Evolutionary conservation across 2,888 invertebrate genomes (phyloP).

Genomic region (Candidula unifasciata): DNA sequence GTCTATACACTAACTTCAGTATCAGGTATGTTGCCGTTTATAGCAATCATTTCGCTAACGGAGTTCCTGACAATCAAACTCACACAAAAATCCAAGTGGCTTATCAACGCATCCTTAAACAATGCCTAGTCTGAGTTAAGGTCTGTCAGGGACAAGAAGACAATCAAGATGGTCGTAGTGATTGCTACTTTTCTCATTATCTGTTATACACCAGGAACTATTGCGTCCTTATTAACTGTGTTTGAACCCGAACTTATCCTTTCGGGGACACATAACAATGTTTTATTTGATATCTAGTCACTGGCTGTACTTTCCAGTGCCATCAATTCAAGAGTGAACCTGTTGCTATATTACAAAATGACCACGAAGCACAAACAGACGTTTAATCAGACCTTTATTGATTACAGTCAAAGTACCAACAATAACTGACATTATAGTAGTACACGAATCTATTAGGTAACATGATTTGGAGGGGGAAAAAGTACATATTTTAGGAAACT

Average conservation of each 20-base stretch:
- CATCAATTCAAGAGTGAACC: too few relatives aligned
- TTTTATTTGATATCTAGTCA: slow-evolving; percentile 16
- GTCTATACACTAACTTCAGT: not conserved
- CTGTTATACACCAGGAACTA: not conserved
- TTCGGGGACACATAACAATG: not conserved
- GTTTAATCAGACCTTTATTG: not conserved
- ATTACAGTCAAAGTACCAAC: too few relatives aligned
- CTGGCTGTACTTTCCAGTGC: not conserved
- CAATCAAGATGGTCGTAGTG: not conserved
- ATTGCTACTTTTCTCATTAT: slow-evolving; percentile 23
- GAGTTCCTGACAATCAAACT: not conserved
- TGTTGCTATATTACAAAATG: too few relatives aligned
- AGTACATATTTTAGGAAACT: too few relatives aligned
- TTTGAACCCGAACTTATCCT: slow-evolving; percentile 34
- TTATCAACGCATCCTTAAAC: not conserved
- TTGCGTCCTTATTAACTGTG: not conserved
- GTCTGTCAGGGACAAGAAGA: slow-evolving; percentile 6
- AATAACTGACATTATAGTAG: too few relatives aligned
- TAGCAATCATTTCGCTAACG: not conserved
- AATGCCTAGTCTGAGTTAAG: not conserved
- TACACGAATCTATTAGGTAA: too few relatives aligned
- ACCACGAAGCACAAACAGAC: too few relatives aligned
- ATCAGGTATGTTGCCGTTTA: not conserved
- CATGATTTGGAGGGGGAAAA: too few relatives aligned
- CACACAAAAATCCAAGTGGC: not conserved